Evolutionary conservation across 2,113 vertebrate genomes (phyloP).

Genomic region (Excalfactoria chinensis): DNA sequence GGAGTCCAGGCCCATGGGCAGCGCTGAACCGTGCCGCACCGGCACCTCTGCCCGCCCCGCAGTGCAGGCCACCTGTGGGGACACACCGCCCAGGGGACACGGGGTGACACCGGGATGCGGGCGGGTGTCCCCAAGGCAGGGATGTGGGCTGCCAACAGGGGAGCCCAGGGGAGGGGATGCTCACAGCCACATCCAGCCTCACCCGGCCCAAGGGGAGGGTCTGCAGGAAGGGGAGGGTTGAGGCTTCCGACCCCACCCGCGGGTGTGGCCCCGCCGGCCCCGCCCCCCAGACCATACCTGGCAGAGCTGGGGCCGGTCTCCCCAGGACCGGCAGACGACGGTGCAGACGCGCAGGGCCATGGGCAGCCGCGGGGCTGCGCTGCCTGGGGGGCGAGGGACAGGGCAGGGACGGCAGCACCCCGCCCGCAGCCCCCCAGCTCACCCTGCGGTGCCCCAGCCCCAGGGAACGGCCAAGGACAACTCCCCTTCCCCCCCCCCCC

Average conservation of each 20-base stretch:
- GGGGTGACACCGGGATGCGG: background rate
- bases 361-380: conserved; percentile 59
- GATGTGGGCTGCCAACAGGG: background rate
- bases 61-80: conserved; percentile 7
- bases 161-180: background rate
- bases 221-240: background rate
- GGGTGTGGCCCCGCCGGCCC: no score
- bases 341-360: conserved; percentile 62
- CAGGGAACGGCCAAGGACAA: background rate
- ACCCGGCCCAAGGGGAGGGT: background rate
- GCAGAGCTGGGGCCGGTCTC: conserved; percentile 55
- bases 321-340: conserved; percentile 63
- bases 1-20: conserved; percentile 55
- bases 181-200: background rate
- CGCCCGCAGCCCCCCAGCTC: background rate
- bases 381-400: conserved; percentile 66
- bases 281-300: background rate
- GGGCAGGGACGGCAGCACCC: conserved; percentile 48
- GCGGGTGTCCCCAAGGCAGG: no score
- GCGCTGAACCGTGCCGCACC: background rate
- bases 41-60: conserved; percentile 22
- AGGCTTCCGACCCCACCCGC: no score
- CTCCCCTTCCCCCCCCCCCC: no score
- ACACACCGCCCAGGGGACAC: background rate
- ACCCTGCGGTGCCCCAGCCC: background rate